These are phyloP conservation scores for Aspidoscelis tigris DNA, from an alignment of 2,113 vertebrate genomes.

Conservation along the genomic window DNA sequence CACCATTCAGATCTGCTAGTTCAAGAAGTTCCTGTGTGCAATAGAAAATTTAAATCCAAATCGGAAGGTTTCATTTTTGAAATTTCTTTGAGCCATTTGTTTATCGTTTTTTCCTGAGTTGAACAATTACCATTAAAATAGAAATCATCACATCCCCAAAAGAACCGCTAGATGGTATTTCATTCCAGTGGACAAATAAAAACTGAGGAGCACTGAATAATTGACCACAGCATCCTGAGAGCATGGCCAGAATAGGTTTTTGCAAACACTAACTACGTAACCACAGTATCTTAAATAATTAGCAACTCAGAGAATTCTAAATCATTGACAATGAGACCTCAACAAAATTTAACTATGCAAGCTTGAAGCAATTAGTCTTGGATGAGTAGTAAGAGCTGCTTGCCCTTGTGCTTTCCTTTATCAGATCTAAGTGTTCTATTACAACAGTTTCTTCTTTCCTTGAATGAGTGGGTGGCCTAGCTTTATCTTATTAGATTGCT, in stretches of 20 bases:
- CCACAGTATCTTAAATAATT: constrained; percentile 57
- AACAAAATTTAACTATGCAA: constrained; percentile 52
- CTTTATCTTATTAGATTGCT: constrained; percentile 20
- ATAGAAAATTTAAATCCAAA: constrained; percentile 21
- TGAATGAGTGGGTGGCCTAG: constrained; percentile 32
- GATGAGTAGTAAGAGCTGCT: constrained; percentile 33
- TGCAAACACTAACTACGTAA: constrained; percentile 57
- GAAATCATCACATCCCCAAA: constrained; percentile 33
- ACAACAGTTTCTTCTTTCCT: constrained; percentile 37
- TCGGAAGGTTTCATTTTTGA: constrained; percentile 33
- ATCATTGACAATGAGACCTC: constrained; percentile 44
- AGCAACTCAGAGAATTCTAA: constrained; percentile 40
- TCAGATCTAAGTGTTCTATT: constrained; percentile 21
- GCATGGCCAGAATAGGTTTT: constrained; percentile 50
- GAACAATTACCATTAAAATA: constrained; percentile 32
- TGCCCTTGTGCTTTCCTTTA: constrained; percentile 34
- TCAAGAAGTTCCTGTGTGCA: neutral
- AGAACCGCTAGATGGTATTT: constrained; percentile 41
- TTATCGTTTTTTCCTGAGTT: constrained; percentile 32
- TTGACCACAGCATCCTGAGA: constrained; percentile 57
- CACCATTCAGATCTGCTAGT: neutral
- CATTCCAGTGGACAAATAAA: constrained; percentile 49
- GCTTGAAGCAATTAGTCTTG: constrained; percentile 38
- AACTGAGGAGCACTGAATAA: constrained; percentile 58
- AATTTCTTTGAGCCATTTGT: neutral